These are phyloP conservation scores for Hemithea aestivaria DNA, from an alignment of 2,888 invertebrate genomes.

Conservation along the genomic window DNA sequence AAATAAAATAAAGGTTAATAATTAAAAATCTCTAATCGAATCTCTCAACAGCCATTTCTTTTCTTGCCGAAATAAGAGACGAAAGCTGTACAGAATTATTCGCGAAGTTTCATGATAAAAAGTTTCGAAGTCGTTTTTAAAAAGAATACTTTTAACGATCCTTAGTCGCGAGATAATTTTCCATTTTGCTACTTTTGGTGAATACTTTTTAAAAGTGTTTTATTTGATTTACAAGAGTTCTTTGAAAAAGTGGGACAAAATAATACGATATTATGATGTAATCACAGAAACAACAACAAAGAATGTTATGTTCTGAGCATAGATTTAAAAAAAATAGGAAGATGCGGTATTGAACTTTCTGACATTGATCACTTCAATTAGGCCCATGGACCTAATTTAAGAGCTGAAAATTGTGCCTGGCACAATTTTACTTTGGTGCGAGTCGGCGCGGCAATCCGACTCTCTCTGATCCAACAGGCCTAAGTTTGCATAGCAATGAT, in stretches of 20 bases:
- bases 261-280: no score
- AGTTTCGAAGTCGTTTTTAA: slow-evolving; percentile 27
- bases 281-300: no score
- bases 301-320: no score
- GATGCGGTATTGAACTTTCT: no score
- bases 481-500: no score
- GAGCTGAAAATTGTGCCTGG: no score
- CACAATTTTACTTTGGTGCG: no score
- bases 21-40: slow-evolving; percentile 1
- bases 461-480: no score
- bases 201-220: slow-evolving; percentile 14
- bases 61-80: slow-evolving; percentile 15
- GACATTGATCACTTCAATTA: no score
- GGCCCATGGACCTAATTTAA: no score
- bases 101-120: slow-evolving; percentile 29
- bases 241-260: slow-evolving; percentile 1
- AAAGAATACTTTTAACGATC: slow-evolving; percentile 28
- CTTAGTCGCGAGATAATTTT: slow-evolving; percentile 27
- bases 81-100: slow-evolving; percentile 26
- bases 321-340: no score
- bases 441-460: no score
- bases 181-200: slow-evolving; percentile 18
- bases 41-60: slow-evolving; percentile 3
- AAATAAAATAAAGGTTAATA: slow-evolving; percentile 5
- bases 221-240: slow-evolving; percentile 12